These are phyloP conservation scores for Macrobrachium nipponense DNA, from an alignment of 1,140 invertebrate genomes.

Conservation along the genomic window DNA sequence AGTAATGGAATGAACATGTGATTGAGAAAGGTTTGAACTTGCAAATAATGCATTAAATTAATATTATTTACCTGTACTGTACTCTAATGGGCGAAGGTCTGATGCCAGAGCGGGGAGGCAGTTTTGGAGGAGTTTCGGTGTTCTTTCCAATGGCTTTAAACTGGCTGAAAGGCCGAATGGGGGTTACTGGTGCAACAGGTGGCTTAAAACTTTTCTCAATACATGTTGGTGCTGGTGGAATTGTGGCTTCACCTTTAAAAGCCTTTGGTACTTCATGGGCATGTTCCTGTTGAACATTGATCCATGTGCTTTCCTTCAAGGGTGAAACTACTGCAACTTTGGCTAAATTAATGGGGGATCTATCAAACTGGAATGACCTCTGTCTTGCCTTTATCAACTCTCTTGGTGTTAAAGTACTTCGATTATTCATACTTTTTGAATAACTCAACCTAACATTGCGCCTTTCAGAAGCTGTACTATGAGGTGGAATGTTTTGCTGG, in stretches of 20 bases:
- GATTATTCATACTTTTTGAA: conserved; percentile 25
- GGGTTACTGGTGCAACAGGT: not conserved
- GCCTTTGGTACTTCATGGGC: conserved; percentile 15
- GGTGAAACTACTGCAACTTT: conserved; percentile 50
- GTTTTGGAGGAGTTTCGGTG: too few relatives aligned
- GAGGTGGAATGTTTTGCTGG: not conserved
- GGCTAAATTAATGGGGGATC: conserved; percentile 3
- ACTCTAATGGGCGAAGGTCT: too few relatives aligned
- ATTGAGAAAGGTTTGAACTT: too few relatives aligned
- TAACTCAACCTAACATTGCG: not conserved
- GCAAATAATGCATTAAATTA: too few relatives aligned
- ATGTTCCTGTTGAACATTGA: conserved; percentile 45
- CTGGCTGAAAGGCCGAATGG: not conserved
- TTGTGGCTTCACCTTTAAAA: conserved; percentile 18
- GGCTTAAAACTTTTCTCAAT: not conserved
- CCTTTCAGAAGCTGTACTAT: not conserved
- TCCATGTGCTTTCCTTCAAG: conserved; percentile 39
- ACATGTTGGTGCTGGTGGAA: not conserved
- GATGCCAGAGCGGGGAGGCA: too few relatives aligned
- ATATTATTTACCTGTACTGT: too few relatives aligned
- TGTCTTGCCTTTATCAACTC: conserved; percentile 39
- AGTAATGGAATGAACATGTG: too few relatives aligned
- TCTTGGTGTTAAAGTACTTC: conserved; percentile 31
- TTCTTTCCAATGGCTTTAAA: too few relatives aligned
- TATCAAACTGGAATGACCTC: conserved; percentile 20